Evolutionary conservation across 2,113 vertebrate genomes (phyloP), one percentile per base, ranked within the genome.

Genomic region (Trematocara unimaculatum): DNA sequence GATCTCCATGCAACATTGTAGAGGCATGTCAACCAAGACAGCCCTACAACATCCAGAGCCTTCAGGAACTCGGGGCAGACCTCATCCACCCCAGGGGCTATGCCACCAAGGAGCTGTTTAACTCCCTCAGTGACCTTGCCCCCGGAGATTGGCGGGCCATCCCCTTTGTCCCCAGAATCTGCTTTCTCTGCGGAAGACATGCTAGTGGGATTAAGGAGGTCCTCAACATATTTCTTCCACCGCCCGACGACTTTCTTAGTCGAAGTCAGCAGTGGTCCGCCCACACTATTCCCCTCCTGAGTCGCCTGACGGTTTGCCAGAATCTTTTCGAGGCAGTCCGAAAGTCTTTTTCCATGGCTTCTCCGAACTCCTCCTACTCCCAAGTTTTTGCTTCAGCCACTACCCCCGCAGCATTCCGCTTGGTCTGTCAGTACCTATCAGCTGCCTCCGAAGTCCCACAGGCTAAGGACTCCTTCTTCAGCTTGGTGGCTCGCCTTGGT

Each of bases 211-310:
- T 54, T 54, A 54, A 54, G 51, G n/a, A 54, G 51, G 9, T 20
- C 51, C 51, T 20, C 51, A 20, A 54, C 20, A n/a, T 20, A 54
- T 54, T 54, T 54, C 9, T 54, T 54, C 51, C 51, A 54, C 51
- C n/a, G 3, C 51, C n/a, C 3, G 0, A 53, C 0, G 3, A 3
- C 9, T 1, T 53, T 53, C 9, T 53, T 20, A 53, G 51, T 53
- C 9, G 0, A 53, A 53, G 0, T 54, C 51, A 54, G 0, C 51
- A 20, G 51, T 54, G 51, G 4, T 20, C 51, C 2, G 3, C 49
- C 18, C 49, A 2, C 49, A 53, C 49, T 53, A 53, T n/a, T 53
- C 4, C 9, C 51, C 8, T 53, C 18, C 18, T 53, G 18, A 53
- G 51, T 20, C 6, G 11, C 51, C 9, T 20, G 51, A 53, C 18